Percentiles rank a stretch among this genome's conserved stretches.
Evolutionary conservation across 2,888 invertebrate species (phyloP).

Genomic region (Clepsis dumicolana): DNA sequence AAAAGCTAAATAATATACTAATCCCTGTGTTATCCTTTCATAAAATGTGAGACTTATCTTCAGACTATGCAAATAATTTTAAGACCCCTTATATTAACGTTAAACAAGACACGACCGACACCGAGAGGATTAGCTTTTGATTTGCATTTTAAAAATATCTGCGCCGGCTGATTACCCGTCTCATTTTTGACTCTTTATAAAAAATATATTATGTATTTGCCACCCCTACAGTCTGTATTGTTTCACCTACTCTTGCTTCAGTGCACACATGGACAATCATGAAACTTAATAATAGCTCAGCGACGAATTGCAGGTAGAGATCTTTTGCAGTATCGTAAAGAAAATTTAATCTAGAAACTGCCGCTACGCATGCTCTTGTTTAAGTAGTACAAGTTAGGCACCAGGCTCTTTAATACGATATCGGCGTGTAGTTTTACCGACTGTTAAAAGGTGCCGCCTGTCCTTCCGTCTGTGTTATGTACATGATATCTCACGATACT

Average conservation of each 20-base stretch:
- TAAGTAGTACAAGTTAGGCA: neutral
- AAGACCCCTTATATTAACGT: constrained; percentile 10
- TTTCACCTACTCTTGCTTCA: constrained; percentile 66
- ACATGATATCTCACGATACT: too few species aligned
- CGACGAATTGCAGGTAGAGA: constrained; percentile 20
- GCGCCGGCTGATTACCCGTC: neutral
- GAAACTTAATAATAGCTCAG: constrained; percentile 36
- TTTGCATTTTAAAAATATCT: constrained; percentile 7
- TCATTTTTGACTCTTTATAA: neutral
- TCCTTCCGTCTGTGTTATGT: too few species aligned
- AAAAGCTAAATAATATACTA: neutral
- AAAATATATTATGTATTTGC: constrained; percentile 4
- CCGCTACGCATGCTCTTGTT: neutral
- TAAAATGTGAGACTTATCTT: neutral
- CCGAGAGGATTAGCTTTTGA: constrained; percentile 7
- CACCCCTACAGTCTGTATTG: constrained; percentile 68
- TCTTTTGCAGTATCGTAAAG: neutral
- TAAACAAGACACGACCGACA: constrained; percentile 2
- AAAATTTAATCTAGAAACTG: constrained; percentile 1
- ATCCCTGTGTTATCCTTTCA: neutral
- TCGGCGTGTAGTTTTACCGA: neutral
- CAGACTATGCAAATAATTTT: constrained; percentile 13
- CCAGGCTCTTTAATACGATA: neutral
- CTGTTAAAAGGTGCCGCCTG: too few species aligned
- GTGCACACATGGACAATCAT: constrained; percentile 38